These are phyloP conservation scores for Nothobranchius furzeri DNA, from an alignment of 2,113 vertebrate species.

Conservation along the genomic window DNA sequence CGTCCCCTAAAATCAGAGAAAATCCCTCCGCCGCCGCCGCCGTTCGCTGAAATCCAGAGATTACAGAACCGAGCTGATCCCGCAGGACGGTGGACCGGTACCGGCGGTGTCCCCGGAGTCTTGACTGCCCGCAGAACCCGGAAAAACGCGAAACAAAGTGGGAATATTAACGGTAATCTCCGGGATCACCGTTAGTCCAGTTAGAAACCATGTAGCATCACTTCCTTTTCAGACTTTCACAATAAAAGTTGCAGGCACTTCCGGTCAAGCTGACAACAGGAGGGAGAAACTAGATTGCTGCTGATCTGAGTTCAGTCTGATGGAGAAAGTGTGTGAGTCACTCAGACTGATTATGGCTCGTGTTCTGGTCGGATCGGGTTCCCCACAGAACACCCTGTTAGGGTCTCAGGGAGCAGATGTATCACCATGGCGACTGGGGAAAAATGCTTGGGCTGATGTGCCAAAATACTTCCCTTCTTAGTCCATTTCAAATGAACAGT, in stretches of 20 bases:
- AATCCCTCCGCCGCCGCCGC: slow-evolving; percentile 37
- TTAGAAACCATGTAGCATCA: background rate
- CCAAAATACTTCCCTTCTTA: no score
- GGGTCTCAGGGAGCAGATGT: no score
- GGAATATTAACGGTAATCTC: slow-evolving; percentile 30
- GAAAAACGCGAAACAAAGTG: background rate
- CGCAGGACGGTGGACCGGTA: background rate
- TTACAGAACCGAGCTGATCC: slow-evolving; percentile 26
- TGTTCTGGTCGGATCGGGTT: no score
- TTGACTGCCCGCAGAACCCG: background rate
- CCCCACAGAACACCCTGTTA: no score
- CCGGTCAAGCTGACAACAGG: background rate
- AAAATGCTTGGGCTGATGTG: no score
- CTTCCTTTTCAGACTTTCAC: slow-evolving; percentile 22
- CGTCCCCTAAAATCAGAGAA: slow-evolving; percentile 3
- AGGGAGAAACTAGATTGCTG: background rate
- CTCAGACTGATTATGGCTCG: no score
- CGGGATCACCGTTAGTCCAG: slow-evolving; percentile 11
- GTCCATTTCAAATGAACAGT: no score
- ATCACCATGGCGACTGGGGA: no score
- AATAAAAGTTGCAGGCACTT: slow-evolving; percentile 25
- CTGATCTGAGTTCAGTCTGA: no score
- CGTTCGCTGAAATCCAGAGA: slow-evolving; percentile 40
- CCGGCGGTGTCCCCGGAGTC: background rate
- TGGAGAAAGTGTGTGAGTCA: no score